Conservation (phyloP, 2,113 vertebrate genomes). For the cattle (Bos taurus) region DNA sequence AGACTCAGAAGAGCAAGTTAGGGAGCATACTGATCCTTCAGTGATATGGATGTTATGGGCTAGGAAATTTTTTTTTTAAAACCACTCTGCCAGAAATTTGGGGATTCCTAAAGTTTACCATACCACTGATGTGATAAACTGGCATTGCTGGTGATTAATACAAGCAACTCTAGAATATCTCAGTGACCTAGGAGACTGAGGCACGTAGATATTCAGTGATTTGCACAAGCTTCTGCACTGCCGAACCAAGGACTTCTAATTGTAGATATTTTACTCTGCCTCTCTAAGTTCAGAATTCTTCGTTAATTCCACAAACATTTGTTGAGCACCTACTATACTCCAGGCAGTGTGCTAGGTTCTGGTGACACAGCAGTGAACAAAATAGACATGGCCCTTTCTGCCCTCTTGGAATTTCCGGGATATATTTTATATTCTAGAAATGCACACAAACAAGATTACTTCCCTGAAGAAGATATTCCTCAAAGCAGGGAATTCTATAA, state of each 20-base stretch:
- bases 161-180: constrained; percentile 2
- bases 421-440: constrained; percentile 18
- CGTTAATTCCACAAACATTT: constrained; percentile 21
- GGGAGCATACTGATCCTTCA: background rate
- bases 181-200: background rate
- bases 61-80: background rate
- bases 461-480: background rate
- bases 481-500: constrained; percentile 17
- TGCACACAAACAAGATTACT: background rate
- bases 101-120: background rate
- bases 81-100: background rate
- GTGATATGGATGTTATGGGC: background rate
- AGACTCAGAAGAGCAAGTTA: background rate
- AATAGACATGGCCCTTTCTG: background rate
- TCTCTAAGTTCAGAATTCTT: background rate
- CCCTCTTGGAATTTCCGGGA: background rate
- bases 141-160: background rate
- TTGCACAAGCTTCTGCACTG: background rate
- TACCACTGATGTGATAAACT: background rate
- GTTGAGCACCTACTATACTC: background rate
- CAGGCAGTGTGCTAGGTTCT: background rate
- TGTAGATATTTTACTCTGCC: background rate
- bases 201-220: background rate
- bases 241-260: background rate
- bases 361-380: background rate